Percentiles rank a stretch among this genome's conserved stretches.
Conservation (phyloP, 2,113 vertebrate genomes). For the Oreochromis niloticus region DNA sequence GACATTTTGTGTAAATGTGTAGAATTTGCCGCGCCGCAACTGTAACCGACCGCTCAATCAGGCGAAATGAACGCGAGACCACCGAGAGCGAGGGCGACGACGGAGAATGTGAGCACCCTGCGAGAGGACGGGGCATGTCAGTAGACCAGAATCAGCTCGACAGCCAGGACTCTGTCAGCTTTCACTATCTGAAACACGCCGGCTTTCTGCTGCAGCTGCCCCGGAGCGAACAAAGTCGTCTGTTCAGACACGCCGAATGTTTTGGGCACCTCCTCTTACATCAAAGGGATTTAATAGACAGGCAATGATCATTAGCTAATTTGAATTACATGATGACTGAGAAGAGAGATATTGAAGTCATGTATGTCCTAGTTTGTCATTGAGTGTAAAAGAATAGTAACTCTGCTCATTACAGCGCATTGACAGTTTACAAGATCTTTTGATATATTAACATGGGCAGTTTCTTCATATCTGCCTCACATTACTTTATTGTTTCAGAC, state of each 20-base stretch:
- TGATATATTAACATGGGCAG: background rate
- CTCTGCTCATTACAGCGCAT: background rate
- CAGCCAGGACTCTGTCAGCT: slow-evolving; percentile 37
- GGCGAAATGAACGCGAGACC: slow-evolving; percentile 10
- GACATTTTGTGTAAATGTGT: slow-evolving; percentile 42
- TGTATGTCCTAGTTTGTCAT: slow-evolving; percentile 10
- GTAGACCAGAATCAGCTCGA: background rate
- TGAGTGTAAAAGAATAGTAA: background rate
- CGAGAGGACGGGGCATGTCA: slow-evolving; percentile 13
- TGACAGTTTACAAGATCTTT: background rate
- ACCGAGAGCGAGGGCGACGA: slow-evolving; percentile 5
- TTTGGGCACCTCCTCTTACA: slow-evolving; percentile 27
- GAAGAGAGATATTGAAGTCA: background rate
- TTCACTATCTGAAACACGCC: background rate
- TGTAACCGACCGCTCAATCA: slow-evolving; percentile 21
- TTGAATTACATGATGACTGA: background rate
- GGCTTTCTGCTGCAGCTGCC: slow-evolving; percentile 32
- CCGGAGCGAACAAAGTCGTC: slow-evolving; percentile 1
- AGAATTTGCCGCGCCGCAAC: slow-evolving; percentile 28
- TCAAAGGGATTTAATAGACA: background rate
- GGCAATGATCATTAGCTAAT: background rate
- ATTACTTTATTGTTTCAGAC: slow-evolving; percentile 54
- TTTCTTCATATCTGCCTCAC: slow-evolving; percentile 3
- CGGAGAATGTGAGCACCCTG: slow-evolving; percentile 8
- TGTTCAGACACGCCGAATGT: slow-evolving; percentile 49